These are phyloP conservation scores for Sceloporus tristichus DNA, from an alignment of 2,113 vertebrate genomes.

Conservation along the genomic window DNA sequence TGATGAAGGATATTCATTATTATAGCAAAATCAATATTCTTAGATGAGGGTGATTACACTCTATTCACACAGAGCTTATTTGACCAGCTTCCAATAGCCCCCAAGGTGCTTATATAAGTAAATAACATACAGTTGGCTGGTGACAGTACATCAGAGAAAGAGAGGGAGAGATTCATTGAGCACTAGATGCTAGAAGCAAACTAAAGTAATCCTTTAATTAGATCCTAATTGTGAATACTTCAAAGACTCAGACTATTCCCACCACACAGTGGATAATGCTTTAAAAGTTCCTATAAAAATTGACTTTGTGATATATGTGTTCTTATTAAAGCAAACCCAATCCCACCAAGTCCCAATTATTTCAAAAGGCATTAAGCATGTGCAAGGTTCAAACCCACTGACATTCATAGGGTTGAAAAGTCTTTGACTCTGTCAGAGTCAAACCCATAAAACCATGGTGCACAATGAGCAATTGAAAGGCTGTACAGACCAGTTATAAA, in stretches of 20 bases:
- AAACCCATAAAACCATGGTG: no score
- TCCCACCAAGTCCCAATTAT: slow-evolving; percentile 1
- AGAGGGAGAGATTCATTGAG: slow-evolving; percentile 4
- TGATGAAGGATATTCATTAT: slow-evolving; percentile 17
- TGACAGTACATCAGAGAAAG: slow-evolving; percentile 2
- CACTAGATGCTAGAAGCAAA: slow-evolving; percentile 9
- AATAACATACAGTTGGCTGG: slow-evolving; percentile 30
- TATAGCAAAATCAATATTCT: slow-evolving; percentile 19
- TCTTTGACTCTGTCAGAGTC: not conserved
- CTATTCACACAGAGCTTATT: not conserved
- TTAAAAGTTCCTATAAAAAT: slow-evolving; percentile 52
- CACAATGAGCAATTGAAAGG: no score
- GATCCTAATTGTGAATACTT: slow-evolving; percentile 32
- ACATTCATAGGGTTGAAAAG: slow-evolving; percentile 6
- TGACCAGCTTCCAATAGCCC: slow-evolving; percentile 12
- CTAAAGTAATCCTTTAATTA: slow-evolving; percentile 46
- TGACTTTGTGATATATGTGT: slow-evolving; percentile 33
- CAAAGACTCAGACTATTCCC: slow-evolving; percentile 52
- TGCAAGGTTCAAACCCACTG: not conserved
- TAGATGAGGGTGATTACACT: not conserved
- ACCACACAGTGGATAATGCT: slow-evolving; percentile 53
- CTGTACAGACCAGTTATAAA: no score
- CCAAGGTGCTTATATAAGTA: slow-evolving; percentile 34
- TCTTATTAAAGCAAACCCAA: slow-evolving; percentile 32
- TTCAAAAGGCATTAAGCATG: slow-evolving; percentile 47